phyloP scores from a whole-genome alignment of 1,140 invertebrate genomes.

The Matsumurasca onukii region DNA sequence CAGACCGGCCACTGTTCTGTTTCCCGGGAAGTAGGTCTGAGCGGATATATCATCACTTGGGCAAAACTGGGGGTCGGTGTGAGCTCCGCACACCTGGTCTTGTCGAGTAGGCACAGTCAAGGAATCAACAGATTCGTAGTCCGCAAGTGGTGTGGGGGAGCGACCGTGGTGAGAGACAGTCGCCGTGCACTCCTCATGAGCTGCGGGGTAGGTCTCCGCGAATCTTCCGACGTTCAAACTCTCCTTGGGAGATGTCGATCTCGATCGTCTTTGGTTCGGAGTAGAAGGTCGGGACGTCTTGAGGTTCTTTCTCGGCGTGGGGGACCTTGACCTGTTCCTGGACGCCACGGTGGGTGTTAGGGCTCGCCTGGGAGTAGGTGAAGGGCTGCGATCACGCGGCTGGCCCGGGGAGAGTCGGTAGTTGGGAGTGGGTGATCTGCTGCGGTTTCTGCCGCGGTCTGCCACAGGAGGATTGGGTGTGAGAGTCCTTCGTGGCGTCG shows the following conservation, averaged over 20 bases:
- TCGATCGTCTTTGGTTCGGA: slow-evolving; percentile 1
- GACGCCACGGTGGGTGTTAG: slow-evolving; percentile 7
- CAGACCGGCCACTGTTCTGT: slow-evolving; percentile 1
- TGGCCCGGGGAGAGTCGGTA: not conserved
- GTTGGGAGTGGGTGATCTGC: slow-evolving; percentile 23
- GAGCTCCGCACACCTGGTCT: not conserved
- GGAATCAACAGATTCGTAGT: not conserved
- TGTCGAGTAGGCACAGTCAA: not conserved
- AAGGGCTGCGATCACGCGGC: slow-evolving; percentile 42
- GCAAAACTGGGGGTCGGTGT: not conserved
- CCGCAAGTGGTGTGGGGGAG: slow-evolving; percentile 1
- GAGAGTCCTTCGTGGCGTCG: slow-evolving; percentile 9
- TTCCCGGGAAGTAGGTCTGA: not conserved
- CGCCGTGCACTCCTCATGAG: not conserved
- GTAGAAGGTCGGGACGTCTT: slow-evolving; percentile 2
- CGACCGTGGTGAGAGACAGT: not conserved
- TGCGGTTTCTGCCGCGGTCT: slow-evolving; percentile 7
- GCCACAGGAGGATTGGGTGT: not conserved
- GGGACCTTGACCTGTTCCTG: slow-evolving; percentile 29
- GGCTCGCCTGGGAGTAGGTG: slow-evolving; percentile 39
- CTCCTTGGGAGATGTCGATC: slow-evolving; percentile 27
- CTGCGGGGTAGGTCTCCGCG: not conserved
- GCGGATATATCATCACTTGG: not conserved
- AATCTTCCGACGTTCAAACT: not conserved
- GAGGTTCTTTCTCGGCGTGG: slow-evolving; percentile 8